These are phyloP conservation scores for Bombyx mori DNA, from an alignment of 1,140 invertebrate genomes.

Conservation along the genomic window DNA sequence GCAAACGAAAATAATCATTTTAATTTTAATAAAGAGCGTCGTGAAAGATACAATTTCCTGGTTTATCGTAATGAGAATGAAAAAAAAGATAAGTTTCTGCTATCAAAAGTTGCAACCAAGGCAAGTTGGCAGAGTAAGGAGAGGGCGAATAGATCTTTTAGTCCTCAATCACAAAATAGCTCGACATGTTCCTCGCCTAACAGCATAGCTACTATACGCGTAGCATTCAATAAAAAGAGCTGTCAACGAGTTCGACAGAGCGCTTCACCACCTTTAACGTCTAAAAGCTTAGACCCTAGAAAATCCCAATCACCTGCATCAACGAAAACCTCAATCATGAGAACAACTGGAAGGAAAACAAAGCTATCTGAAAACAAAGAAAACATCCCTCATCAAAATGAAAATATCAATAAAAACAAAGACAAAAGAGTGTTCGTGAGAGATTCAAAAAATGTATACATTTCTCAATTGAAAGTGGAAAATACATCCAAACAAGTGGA, in stretches of 20 bases:
- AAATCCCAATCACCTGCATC: too few species aligned
- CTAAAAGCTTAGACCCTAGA: too few species aligned
- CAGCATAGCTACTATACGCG: slow-evolving; percentile 43
- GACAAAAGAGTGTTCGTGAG: slow-evolving; percentile 19
- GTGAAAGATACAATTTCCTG: slow-evolving; percentile 28
- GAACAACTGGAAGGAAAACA: not conserved
- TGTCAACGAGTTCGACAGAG: too few species aligned
- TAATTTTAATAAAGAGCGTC: slow-evolving; percentile 21
- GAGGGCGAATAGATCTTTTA: slow-evolving; percentile 20
- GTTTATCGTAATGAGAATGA: slow-evolving; percentile 50
- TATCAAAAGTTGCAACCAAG: slow-evolving; percentile 11
- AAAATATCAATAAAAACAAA: slow-evolving; percentile 20
- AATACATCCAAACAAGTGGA: slow-evolving; percentile 6
- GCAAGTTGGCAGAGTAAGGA: slow-evolving; percentile 7
- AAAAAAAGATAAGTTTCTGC: slow-evolving; percentile 15
- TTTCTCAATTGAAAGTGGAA: slow-evolving; percentile 23
- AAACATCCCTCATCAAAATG: slow-evolving; percentile 36
- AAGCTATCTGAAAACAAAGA: slow-evolving; percentile 37
- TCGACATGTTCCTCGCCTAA: slow-evolving; percentile 47
- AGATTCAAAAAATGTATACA: slow-evolving; percentile 32
- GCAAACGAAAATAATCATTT: slow-evolving; percentile 24
- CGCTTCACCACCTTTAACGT: too few species aligned
- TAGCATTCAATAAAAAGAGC: slow-evolving; percentile 10
- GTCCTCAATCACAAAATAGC: slow-evolving; percentile 40
- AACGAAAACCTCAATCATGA: too few species aligned